Base-by-base conservation (phyloP, 1,140 invertebrate species). In the Apis dorsata region DNA sequence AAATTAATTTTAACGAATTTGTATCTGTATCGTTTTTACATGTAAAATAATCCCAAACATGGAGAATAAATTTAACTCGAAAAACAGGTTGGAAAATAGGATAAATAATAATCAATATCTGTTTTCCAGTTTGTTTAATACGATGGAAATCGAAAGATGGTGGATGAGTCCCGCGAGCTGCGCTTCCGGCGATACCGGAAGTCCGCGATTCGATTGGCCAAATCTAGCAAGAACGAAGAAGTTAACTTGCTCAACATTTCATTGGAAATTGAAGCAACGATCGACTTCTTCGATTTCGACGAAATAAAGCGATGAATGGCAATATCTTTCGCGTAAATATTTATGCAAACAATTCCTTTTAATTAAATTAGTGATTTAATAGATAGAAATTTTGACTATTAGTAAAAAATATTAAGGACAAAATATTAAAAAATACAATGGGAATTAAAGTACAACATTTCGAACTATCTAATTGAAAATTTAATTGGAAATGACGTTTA, bases 181-280 rank as follows among this genome's bases (percentile, higher is more conserved):
- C 8, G 62, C 17, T 53, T 55, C 49, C 62, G 57, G 59, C 57
- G 19, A 24, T 34, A 17, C 66, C 66, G 77, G 77, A 79, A 79
- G 66, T 21, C 17, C 11, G 8, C 53, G 55, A 77, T 34, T 66
- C 51, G 11, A 34, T 24, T 44, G 21, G 1, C n/a, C n/a, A 13
- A 19, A 28, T 19, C 34, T 21, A 63, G 7, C 24, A 24, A 66
- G n/a, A 17, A 49, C 51, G 28, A 51, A 78, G 66, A 71, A 71
- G 28, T 2, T 57, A n/a, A 44, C 34, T 44, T 44, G 34, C n/a
- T 28, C 12, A 19, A 49, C 60, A 44, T n/a, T 49, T 34, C 17
- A 19, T 44, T n/a, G 55, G 66, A 79, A 79, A 79, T 79, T 79
- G 69, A 79, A 79, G 13, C 66, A 21, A 17, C 53, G 76, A 59